phyloP scores from a whole-genome alignment of 1,140 invertebrate species.

The Nephotettix cincticeps region DNA sequence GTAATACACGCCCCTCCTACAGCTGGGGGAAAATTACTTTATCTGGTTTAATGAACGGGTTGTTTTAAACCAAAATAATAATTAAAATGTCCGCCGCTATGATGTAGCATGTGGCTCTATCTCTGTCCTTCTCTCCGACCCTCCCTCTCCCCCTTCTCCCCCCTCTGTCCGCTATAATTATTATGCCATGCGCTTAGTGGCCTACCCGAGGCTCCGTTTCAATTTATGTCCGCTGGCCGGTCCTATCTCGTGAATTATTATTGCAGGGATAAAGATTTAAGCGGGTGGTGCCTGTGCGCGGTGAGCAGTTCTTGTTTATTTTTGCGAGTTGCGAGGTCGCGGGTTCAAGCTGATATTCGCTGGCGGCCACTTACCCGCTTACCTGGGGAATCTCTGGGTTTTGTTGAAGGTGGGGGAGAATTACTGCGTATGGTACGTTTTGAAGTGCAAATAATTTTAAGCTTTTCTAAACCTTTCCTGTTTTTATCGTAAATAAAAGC shows the following conservation, averaged over 20 bases:
- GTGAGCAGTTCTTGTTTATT: neutral
- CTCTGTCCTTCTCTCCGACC: neutral
- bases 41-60: constrained; percentile 22
- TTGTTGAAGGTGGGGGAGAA: too few species aligned
- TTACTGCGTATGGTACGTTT: too few species aligned
- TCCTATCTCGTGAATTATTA: constrained; percentile 1
- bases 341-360: too few species aligned
- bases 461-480: too few species aligned
- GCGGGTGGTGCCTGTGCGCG: neutral
- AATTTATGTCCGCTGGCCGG: neutral
- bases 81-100: constrained; percentile 21
- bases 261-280: neutral
- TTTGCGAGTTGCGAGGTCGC: neutral
- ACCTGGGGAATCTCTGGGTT: too few species aligned
- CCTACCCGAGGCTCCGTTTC: neutral
- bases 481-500: too few species aligned
- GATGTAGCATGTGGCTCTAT: constrained; percentile 19
- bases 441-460: too few species aligned
- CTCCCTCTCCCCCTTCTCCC: neutral
- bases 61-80: constrained; percentile 25
- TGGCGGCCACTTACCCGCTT: too few species aligned
- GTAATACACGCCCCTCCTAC: neutral
- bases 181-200: neutral
- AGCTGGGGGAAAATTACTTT: constrained; percentile 17
- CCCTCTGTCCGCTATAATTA: neutral